Percentiles rank a stretch among this genome's conserved stretches.
These are phyloP conservation scores for Strigamia crassipes DNA, from an alignment of 2,888 invertebrate species.

Conservation along the genomic window DNA sequence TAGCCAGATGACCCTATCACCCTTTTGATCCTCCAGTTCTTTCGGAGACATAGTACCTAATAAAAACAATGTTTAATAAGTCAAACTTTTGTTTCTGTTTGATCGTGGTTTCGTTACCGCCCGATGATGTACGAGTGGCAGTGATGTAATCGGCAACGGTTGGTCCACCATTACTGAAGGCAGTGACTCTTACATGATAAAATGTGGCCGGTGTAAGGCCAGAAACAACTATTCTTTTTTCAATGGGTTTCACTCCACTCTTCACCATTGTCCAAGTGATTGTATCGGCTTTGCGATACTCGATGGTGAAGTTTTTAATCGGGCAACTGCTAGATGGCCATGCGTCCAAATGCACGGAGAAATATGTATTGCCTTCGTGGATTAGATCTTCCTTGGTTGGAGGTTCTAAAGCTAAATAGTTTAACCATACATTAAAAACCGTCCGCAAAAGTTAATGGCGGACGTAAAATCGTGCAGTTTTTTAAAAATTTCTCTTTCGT, in stretches of 20 bases:
- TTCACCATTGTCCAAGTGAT: conserved; percentile 14
- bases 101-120: neutral
- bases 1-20: conserved; percentile 45
- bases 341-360: conserved; percentile 57
- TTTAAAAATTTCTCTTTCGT: too few relatives aligned
- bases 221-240: conserved; percentile 39
- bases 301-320: conserved; percentile 53
- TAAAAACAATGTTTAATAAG: too few relatives aligned
- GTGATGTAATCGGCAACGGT: conserved; percentile 39
- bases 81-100: too few relatives aligned
- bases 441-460: too few relatives aligned
- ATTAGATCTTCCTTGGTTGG: conserved; percentile 53
- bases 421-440: neutral
- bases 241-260: neutral
- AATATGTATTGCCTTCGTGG: conserved; percentile 56
- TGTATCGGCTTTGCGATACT: conserved; percentile 46
- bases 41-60: conserved; percentile 31
- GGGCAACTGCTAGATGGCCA: conserved; percentile 59
- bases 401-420: conserved; percentile 7
- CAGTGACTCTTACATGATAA: conserved; percentile 45
- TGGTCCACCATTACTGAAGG: conserved; percentile 34
- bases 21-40: neutral
- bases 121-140: conserved; percentile 14
- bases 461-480: too few relatives aligned
- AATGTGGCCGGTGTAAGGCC: conserved; percentile 28